Evolutionary conservation across 2,797 vertebrate genomes (phyloP), one percentile per base, ranked within the genome.

Genomic region (Parauchenoglanis ngamensis): DNA sequence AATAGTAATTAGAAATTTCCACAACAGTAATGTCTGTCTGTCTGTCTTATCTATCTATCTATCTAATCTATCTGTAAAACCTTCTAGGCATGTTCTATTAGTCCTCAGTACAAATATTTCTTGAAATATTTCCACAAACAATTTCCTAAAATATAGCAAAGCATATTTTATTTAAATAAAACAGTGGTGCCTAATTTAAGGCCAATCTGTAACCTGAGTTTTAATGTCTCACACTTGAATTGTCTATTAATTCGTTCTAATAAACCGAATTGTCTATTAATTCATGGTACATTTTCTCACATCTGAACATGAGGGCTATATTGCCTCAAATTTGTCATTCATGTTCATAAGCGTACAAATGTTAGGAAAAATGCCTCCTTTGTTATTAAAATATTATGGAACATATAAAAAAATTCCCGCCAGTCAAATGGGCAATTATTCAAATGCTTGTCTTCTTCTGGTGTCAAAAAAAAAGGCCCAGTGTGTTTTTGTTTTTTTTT

Each of bases 391-490:
- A 10, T 83, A 72, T 79, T 77, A 72, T 78, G 31, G 85, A 85
- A 63, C 67, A 78, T 85, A 49, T 19, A 52, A 40, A 31, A 85
- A 87, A 88, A 75, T 52, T 40, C 46, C 63, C 68, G 23, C 21
- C 13, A 77, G 76, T 85, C 87, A 78, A 89, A 89, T 87, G 28
- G 85, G 57, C 89, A 81, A 75, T 87, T 90, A 91, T 91, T 91
- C 89, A 92, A 90, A 92, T 92, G 8, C 65, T 28, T 21, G 44
- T 65, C 10, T 52, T 54, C 17, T 77, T 61, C 67, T 77, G 25
- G 44, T 59, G 56, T 76, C 70, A 84, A 78, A 81, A 67, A 57
- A 86, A 40, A 70, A 68, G n/a, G 12, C 73, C 49, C 76, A 21
- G 73, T 90, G 86, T 90, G 59, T 12, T 65, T 28, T n/a, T 46